These are phyloP conservation scores for Clivina fossor DNA, from an alignment of 2,888 invertebrate genomes.

Conservation along the genomic window DNA sequence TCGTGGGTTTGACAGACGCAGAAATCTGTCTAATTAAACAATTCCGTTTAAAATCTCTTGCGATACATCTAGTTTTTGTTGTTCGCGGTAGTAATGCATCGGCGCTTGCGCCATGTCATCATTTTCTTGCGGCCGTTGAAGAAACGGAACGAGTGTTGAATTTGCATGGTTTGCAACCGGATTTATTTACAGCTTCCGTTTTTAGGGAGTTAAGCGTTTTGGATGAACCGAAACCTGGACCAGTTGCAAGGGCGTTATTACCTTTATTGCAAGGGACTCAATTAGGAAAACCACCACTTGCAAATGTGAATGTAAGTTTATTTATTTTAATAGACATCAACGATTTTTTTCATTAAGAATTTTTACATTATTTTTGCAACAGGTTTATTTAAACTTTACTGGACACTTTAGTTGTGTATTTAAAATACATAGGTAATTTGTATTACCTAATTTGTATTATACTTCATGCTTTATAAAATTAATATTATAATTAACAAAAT, in stretches of 20 bases:
- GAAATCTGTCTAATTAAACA: constrained; percentile 82
- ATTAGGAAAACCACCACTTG: constrained; percentile 66
- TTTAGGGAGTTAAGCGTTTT: constrained; percentile 75
- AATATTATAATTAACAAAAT: too few species aligned
- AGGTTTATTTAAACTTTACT: too few species aligned
- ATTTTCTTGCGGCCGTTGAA: constrained; percentile 67
- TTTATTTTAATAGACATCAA: too few species aligned
- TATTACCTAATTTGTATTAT: too few species aligned
- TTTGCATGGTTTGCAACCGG: constrained; percentile 63
- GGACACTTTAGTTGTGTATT: too few species aligned
- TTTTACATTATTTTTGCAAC: too few species aligned
- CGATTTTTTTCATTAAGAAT: too few species aligned
- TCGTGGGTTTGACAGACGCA: constrained; percentile 76
- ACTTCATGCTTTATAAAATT: too few species aligned
- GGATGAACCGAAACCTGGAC: constrained; percentile 82
- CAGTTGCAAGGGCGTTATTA: constrained; percentile 74
- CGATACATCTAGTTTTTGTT: constrained; percentile 76
- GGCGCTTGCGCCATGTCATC: constrained; percentile 72
- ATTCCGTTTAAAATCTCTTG: constrained; percentile 77
- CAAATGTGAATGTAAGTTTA: constrained; percentile 62
- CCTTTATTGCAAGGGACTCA: constrained; percentile 74
- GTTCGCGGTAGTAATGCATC: constrained; percentile 72
- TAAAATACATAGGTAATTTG: too few species aligned
- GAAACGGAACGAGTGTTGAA: constrained; percentile 57
- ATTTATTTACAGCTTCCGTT: constrained; percentile 78